phyloP scores from a whole-genome alignment of 2,113 vertebrate species.

The Opisthocomus hoazin region DNA sequence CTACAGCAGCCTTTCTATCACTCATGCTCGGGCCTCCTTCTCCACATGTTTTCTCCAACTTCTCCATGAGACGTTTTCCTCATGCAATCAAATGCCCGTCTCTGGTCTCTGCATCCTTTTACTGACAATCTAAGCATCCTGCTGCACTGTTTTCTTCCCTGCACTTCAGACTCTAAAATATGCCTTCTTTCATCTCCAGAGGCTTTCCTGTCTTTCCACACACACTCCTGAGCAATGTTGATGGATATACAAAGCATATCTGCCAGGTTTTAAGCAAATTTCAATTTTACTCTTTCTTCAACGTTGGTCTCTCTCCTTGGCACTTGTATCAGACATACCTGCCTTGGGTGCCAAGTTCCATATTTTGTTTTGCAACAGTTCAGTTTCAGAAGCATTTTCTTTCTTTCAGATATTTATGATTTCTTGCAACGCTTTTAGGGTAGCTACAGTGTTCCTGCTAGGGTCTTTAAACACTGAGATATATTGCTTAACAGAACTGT shows the following conservation, averaged over 20 bases:
- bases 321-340: not conserved
- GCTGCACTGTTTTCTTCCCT: not conserved
- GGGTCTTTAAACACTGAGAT: not conserved
- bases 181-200: not conserved
- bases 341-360: not conserved
- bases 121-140: not conserved
- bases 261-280: not conserved
- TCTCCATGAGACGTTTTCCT: not conserved
- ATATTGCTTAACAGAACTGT: not conserved
- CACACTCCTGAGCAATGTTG: not conserved
- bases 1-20: not conserved
- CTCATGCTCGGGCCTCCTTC: not conserved
- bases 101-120: not conserved
- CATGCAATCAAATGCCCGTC: not conserved
- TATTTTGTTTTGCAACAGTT: not conserved
- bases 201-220: not conserved
- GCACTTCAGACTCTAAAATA: not conserved
- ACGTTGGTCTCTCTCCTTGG: not conserved
- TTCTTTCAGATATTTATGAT: not conserved
- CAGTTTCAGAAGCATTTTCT: not conserved
- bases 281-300: not conserved
- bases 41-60: not conserved
- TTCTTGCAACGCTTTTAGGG: not conserved
- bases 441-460: not conserved
- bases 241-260: not conserved